These are phyloP conservation scores for Saccostrea echinata DNA, from an alignment of 1,140 invertebrate species.

Conservation along the genomic window DNA sequence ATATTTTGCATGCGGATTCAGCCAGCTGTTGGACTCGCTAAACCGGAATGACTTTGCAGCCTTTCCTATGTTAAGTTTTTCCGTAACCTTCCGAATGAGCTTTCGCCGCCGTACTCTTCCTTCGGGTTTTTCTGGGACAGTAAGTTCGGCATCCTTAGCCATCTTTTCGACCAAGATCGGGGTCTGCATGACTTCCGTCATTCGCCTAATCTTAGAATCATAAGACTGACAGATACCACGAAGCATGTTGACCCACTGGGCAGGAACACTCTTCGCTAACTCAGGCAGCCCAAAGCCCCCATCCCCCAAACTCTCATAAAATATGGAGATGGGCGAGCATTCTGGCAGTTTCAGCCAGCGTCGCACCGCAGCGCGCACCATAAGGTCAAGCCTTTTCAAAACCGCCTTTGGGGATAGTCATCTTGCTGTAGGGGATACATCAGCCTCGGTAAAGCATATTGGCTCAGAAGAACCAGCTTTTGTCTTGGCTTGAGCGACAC, in stretches of 20 bases:
- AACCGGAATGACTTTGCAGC: neutral
- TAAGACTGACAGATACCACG: neutral
- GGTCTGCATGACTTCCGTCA: slow-evolving; percentile 38
- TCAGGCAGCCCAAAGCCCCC: slow-evolving; percentile 44
- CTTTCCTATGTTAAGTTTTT: neutral
- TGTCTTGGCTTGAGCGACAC: slow-evolving; percentile 4
- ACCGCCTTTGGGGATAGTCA: slow-evolving; percentile 24
- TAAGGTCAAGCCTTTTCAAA: slow-evolving; percentile 23
- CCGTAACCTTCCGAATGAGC: neutral
- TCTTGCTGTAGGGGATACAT: slow-evolving; percentile 34
- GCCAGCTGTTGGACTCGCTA: slow-evolving; percentile 1
- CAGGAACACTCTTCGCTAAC: slow-evolving; percentile 23
- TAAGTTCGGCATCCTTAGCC: neutral
- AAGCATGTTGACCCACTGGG: slow-evolving; percentile 39
- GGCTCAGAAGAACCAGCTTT: slow-evolving; percentile 17
- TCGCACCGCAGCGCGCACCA: neutral
- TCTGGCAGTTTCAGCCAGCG: slow-evolving; percentile 48
- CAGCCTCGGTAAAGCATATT: slow-evolving; percentile 42
- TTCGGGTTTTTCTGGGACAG: neutral
- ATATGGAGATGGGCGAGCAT: slow-evolving; percentile 16
- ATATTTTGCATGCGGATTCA: neutral
- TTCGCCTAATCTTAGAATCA: slow-evolving; percentile 46
- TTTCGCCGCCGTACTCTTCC: slow-evolving; percentile 1
- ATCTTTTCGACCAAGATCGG: neutral
- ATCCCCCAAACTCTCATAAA: slow-evolving; percentile 18